Conservation (phyloP, 2,113 vertebrate genomes). For the Trogon melanurus region DNA sequence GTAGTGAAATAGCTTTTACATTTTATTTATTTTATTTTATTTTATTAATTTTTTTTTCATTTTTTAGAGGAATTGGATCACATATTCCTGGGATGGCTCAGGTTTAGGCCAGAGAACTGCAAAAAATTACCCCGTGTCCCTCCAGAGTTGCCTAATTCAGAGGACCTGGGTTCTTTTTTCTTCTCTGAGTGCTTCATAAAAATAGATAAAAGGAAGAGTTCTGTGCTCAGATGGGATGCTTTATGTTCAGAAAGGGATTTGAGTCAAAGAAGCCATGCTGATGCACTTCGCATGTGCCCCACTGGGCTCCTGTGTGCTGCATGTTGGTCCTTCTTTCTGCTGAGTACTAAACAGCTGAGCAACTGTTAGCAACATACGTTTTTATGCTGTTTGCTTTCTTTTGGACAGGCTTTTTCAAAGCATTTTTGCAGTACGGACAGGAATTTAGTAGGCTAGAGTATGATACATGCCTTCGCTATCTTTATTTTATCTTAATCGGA, state of each 20-base stretch:
- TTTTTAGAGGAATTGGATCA: not conserved
- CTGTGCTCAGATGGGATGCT: not conserved
- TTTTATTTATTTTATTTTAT: no score
- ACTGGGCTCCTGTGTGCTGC: not conserved
- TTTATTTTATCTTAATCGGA: not conserved
- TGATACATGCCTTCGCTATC: not conserved
- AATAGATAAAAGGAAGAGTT: slow-evolving; percentile 29
- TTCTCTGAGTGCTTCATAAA: slow-evolving; percentile 3
- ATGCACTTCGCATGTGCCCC: not conserved
- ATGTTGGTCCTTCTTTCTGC: not conserved
- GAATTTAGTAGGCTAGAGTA: not conserved
- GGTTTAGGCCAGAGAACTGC: not conserved
- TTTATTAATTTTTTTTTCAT: not conserved
- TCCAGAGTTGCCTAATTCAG: not conserved
- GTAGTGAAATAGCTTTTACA: not conserved
- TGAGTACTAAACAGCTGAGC: not conserved
- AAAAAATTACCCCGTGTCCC: not conserved
- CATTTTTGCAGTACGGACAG: not conserved
- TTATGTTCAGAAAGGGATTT: slow-evolving; percentile 20
- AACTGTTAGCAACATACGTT: not conserved
- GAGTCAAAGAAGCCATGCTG: slow-evolving; percentile 30
- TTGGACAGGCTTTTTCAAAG: not conserved
- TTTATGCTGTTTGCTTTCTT: slow-evolving; percentile 11
- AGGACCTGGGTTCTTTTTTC: not conserved
- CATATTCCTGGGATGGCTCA: not conserved